A percentile compares a stretch with the other conserved stretches of the same genome.
These are phyloP conservation scores for Dryobota labecula DNA, from an alignment of 2,888 invertebrate species.

Conservation along the genomic window DNA sequence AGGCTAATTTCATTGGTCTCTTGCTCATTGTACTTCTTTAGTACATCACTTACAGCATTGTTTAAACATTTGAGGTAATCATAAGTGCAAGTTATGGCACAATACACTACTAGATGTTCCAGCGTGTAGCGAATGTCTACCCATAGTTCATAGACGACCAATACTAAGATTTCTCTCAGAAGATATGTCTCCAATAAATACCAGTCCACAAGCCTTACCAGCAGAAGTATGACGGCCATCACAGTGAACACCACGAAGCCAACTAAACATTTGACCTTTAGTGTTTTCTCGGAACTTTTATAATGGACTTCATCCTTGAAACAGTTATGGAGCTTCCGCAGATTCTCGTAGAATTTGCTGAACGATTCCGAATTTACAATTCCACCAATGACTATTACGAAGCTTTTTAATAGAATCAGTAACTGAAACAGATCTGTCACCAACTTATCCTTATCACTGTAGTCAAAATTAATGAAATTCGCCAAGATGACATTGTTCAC, in stretches of 20 bases:
- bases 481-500: constrained; percentile 41
- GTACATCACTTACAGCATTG: constrained; percentile 27
- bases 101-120: constrained; percentile 47
- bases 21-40: constrained; percentile 29
- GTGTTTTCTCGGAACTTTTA: constrained; percentile 21
- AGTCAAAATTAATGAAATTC: constrained; percentile 24
- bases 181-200: constrained; percentile 15
- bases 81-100: constrained; percentile 35
- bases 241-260: constrained; percentile 37
- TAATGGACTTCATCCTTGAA: constrained; percentile 28
- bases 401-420: constrained; percentile 26
- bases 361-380: constrained; percentile 42
- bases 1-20: constrained; percentile 22
- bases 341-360: constrained; percentile 34
- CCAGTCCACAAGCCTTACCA: constrained; percentile 14
- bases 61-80: constrained; percentile 40
- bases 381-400: constrained; percentile 46
- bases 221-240: constrained; percentile 32
- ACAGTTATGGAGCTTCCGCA: constrained; percentile 28
- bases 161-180: constrained; percentile 27
- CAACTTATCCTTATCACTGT: constrained; percentile 27
- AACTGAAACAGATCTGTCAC: constrained; percentile 36
- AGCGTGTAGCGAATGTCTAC: constrained; percentile 43
- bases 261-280: constrained; percentile 40
- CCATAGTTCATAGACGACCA: constrained; percentile 45